These are phyloP conservation scores for Podocnemis expansa DNA, from an alignment of 2,113 vertebrate genomes.

Conservation along the genomic window DNA sequence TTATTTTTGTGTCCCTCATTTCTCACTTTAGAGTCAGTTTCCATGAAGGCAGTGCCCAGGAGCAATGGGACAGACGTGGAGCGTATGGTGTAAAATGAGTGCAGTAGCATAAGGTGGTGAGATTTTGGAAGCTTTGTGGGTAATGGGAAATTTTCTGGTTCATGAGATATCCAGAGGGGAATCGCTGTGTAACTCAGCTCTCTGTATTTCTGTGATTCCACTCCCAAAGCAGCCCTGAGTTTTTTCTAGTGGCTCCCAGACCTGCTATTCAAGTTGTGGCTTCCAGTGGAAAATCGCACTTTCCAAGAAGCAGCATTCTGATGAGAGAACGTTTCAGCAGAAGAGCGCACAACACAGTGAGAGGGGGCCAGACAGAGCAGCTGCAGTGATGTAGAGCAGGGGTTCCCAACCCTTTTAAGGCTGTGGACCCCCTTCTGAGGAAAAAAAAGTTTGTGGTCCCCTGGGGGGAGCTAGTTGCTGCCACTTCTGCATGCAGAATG, in stretches of 20 bases:
- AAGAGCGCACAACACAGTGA: neutral
- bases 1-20: neutral
- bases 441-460: no score
- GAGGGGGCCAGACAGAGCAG: no score
- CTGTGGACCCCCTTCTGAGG: no score
- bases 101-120: neutral
- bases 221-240: neutral
- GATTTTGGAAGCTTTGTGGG: neutral
- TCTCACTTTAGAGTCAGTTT: neutral
- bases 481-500: no score
- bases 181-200: neutral
- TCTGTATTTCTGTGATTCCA: neutral
- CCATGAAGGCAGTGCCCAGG: neutral
- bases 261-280: neutral
- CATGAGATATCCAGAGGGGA: neutral
- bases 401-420: no score
- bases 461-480: no score
- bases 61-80: neutral
- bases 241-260: neutral
- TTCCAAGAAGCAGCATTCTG: neutral
- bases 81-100: neutral
- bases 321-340: neutral
- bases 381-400: accelerated
- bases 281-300: neutral
- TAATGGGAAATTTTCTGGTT: neutral